Percentiles rank a stretch among this genome's conserved stretches.
These are phyloP conservation scores for Apocrypta bakeri DNA, from an alignment of 1,140 invertebrate species.

Conservation along the genomic window DNA sequence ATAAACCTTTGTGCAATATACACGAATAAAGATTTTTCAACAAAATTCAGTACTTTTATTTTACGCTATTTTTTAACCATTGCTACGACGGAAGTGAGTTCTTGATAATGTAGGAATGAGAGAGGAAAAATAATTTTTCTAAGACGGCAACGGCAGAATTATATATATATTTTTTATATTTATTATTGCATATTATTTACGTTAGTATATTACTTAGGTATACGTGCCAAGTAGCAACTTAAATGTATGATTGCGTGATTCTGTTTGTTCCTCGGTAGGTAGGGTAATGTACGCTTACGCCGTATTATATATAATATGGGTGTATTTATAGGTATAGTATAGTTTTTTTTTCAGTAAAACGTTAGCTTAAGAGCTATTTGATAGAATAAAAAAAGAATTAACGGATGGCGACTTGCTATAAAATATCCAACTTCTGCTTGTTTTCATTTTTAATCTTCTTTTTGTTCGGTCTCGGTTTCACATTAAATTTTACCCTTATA, in stretches of 20 bases:
- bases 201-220: slow-evolving; percentile 75
- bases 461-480: slow-evolving; percentile 34
- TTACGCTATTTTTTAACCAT: neutral
- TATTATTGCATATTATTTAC: slow-evolving; percentile 76
- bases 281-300: slow-evolving; percentile 72
- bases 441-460: slow-evolving; percentile 42
- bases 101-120: neutral
- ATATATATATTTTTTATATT: slow-evolving; percentile 62
- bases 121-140: neutral
- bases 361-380: slow-evolving; percentile 74
- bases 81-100: no score
- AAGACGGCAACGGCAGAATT: slow-evolving; percentile 27
- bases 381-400: slow-evolving; percentile 72
- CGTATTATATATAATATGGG: slow-evolving; percentile 70
- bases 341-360: slow-evolving; percentile 71
- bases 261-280: slow-evolving; percentile 70
- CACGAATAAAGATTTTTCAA: neutral
- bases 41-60: neutral
- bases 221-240: slow-evolving; percentile 76
- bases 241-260: slow-evolving; percentile 76
- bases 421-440: slow-evolving; percentile 43
- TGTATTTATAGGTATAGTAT: slow-evolving; percentile 75
- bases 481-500: slow-evolving; percentile 40
- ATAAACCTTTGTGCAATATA: neutral
- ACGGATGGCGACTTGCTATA: slow-evolving; percentile 63